These are phyloP conservation scores for Sicus ferrugineus DNA, from an alignment of 2,888 invertebrate genomes.

Conservation along the genomic window DNA sequence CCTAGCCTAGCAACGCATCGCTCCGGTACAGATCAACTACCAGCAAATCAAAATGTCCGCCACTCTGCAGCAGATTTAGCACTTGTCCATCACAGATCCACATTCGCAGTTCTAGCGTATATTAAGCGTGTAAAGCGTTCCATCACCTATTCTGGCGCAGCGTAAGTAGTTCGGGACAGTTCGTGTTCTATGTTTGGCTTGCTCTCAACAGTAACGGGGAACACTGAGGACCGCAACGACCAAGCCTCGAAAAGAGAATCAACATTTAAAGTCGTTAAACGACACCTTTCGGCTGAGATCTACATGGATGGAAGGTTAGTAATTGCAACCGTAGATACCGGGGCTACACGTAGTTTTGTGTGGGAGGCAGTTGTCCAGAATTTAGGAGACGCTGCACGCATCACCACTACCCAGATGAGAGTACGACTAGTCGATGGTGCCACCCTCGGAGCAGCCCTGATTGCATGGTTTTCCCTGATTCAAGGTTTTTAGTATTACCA, in stretches of 20 bases:
- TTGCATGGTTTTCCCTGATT: background rate
- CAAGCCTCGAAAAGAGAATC: background rate
- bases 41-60: conserved; percentile 58
- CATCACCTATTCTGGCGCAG: conserved; percentile 58
- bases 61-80: conserved; percentile 52
- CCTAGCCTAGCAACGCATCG: conserved; percentile 65
- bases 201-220: no score
- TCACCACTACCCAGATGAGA: no score
- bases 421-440: background rate
- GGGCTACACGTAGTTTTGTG: no score
- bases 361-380: no score
- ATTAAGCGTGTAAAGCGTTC: conserved; percentile 60
- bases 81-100: conserved; percentile 55
- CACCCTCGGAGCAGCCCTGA: background rate
- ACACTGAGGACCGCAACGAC: no score
- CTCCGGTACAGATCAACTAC: conserved; percentile 66
- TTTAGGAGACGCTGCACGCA: no score
- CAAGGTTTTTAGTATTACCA: no score
- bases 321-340: no score
- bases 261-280: background rate
- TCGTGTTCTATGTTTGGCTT: no score
- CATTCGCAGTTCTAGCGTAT: conserved; percentile 60
- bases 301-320: background rate
- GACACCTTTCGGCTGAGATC: background rate
- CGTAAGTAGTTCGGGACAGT: no score